phyloP scores from a whole-genome alignment of 2,888 invertebrate species.

The Coleophora deauratella region DNA sequence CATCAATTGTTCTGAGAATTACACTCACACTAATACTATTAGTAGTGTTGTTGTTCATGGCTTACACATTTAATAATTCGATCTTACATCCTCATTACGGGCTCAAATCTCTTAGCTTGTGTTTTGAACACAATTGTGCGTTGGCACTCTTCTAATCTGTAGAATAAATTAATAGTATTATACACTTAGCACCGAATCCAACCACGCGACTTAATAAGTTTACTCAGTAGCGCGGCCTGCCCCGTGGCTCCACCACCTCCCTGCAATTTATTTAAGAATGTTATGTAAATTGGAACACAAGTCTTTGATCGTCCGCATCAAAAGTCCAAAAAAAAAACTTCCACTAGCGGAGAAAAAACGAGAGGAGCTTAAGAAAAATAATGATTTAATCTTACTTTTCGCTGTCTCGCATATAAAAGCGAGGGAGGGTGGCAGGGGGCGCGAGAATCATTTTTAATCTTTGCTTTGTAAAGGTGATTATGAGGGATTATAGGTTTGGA shows the following conservation, averaged over 20 bases:
- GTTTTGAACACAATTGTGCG: not conserved
- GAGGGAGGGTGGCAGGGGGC: slow-evolving; percentile 42
- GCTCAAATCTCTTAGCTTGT: too few species aligned
- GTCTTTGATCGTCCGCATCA: slow-evolving; percentile 74
- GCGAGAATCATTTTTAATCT: slow-evolving; percentile 74
- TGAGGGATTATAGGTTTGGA: slow-evolving; percentile 75
- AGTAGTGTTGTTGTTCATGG: too few species aligned
- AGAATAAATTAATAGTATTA: slow-evolving; percentile 63
- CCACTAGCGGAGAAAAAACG: slow-evolving; percentile 60
- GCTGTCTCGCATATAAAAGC: slow-evolving; percentile 72
- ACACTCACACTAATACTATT: too few species aligned
- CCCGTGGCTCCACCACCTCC: slow-evolving; percentile 22
- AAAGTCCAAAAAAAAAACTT: slow-evolving; percentile 70
- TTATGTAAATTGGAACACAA: slow-evolving; percentile 74
- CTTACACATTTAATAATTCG: too few species aligned
- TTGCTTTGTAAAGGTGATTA: slow-evolving; percentile 77
- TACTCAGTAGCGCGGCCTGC: slow-evolving; percentile 33
- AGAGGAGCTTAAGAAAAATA: slow-evolving; percentile 74
- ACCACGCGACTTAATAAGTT: slow-evolving; percentile 62
- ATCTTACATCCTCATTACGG: slow-evolving; percentile 1
- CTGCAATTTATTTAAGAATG: slow-evolving; percentile 73
- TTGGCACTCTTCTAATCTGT: slow-evolving; percentile 23
- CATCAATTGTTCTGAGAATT: too few species aligned
- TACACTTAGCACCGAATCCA: slow-evolving; percentile 58
- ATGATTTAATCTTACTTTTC: slow-evolving; percentile 75